These are phyloP conservation scores for Megalonaias nervosa DNA, from an alignment of 1,140 invertebrate species.

Conservation along the genomic window DNA sequence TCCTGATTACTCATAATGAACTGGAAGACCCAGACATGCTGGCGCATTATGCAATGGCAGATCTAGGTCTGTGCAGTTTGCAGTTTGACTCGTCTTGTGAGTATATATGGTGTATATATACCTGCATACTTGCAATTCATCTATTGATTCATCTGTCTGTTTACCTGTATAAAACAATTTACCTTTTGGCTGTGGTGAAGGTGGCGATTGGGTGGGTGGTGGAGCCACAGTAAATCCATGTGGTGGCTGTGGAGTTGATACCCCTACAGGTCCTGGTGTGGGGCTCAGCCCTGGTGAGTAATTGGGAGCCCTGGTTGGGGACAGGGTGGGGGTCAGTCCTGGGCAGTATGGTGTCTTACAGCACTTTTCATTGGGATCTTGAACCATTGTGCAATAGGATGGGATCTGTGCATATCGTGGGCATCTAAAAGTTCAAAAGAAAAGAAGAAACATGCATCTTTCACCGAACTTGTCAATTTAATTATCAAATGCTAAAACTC, in stretches of 20 bases:
- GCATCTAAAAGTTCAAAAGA: conserved; percentile 35
- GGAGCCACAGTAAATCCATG: not conserved
- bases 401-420: conserved; percentile 41
- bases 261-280: conserved; percentile 7
- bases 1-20: too few relatives aligned
- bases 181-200: not conserved
- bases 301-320: conserved; percentile 9
- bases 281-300: not conserved
- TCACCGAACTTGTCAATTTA: too few relatives aligned
- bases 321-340: conserved; percentile 17
- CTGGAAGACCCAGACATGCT: too few relatives aligned
- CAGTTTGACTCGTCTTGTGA: too few relatives aligned
- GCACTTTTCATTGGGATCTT: conserved; percentile 49
- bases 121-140: too few relatives aligned
- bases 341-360: conserved; percentile 47
- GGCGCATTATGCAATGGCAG: too few relatives aligned
- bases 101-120: too few relatives aligned
- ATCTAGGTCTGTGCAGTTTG: too few relatives aligned
- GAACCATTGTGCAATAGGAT: conserved; percentile 38
- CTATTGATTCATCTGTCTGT: too few relatives aligned
- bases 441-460: not conserved
- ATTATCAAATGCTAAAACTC: too few relatives aligned
- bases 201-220: not conserved
- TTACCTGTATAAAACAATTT: too few relatives aligned
- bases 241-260: not conserved